Evolutionary conservation across 2,113 vertebrate genomes (phyloP).

Genomic region (human): DNA sequence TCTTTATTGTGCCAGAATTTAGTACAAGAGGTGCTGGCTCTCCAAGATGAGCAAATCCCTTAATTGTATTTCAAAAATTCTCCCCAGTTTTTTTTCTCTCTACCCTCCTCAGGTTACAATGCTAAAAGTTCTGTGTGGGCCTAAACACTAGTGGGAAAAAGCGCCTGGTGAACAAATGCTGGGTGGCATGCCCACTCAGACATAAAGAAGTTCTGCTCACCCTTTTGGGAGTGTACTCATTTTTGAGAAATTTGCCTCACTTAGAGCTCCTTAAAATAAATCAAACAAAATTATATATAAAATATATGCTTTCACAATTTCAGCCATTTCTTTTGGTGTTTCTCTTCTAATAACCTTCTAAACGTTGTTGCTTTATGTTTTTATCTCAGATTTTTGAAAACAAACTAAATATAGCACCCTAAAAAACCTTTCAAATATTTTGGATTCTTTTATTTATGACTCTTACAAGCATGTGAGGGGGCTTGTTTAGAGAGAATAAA

Average conservation of each 20-base stretch:
- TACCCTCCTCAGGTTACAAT: background rate
- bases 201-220: background rate
- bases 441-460: slow-evolving; percentile 55
- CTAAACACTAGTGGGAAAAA: background rate
- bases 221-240: background rate
- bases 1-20: background rate
- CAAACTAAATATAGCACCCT: background rate
- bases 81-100: background rate
- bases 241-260: background rate
- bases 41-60: background rate
- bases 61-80: background rate
- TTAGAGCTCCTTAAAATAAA: slow-evolving; percentile 21
- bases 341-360: slow-evolving; percentile 25
- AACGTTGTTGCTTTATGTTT: slow-evolving; percentile 36
- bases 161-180: background rate
- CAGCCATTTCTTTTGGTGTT: slow-evolving; percentile 1
- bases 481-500: slow-evolving; percentile 62
- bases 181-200: background rate
- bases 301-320: background rate
- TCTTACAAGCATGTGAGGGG: slow-evolving; percentile 34
- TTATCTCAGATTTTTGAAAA: background rate
- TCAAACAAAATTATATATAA: background rate
- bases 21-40: background rate
- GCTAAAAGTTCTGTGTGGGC: background rate
- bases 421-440: background rate